Conservation (phyloP, 2,888 invertebrate species). For the Ceriagrion tenellum region DNA sequence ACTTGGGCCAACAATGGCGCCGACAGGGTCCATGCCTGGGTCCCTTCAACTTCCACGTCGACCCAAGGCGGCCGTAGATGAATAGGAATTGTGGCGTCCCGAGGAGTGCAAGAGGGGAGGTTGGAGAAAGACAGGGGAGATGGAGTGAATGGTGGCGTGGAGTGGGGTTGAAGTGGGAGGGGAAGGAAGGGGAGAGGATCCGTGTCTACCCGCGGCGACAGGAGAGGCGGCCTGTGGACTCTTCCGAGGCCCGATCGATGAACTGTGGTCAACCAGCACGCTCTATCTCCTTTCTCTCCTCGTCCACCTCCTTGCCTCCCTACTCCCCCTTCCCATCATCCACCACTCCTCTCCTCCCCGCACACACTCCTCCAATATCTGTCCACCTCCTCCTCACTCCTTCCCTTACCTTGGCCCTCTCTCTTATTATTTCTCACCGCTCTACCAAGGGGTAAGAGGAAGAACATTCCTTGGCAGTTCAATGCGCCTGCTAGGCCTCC, state of each 20-base stretch:
- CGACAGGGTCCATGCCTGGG: neutral
- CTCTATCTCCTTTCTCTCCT: neutral
- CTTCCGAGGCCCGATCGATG: slow-evolving; percentile 26
- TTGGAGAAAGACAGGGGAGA: neutral
- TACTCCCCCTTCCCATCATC: neutral
- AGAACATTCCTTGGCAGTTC: neutral
- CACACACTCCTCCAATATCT: no score
- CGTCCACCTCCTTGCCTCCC: neutral
- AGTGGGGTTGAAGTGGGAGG: neutral
- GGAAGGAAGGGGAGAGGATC: neutral
- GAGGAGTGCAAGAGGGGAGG: neutral
- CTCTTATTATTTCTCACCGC: neutral
- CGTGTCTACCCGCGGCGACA: slow-evolving; percentile 32
- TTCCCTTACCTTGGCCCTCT: no score
- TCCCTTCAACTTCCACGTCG: neutral
- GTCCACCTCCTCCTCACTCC: neutral
- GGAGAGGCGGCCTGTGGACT: neutral
- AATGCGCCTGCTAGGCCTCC: neutral
- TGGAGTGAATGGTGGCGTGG: neutral
- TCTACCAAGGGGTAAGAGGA: neutral
- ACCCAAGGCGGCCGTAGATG: neutral
- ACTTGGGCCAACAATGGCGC: neutral
- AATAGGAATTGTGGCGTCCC: neutral
- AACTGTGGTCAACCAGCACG: slow-evolving; percentile 33
- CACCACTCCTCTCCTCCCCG: neutral